Evolutionary conservation across 2,113 vertebrate species (phyloP), one percentile per base, ranked within the genome.

Genomic region (Peucedramus taeniatus): DNA sequence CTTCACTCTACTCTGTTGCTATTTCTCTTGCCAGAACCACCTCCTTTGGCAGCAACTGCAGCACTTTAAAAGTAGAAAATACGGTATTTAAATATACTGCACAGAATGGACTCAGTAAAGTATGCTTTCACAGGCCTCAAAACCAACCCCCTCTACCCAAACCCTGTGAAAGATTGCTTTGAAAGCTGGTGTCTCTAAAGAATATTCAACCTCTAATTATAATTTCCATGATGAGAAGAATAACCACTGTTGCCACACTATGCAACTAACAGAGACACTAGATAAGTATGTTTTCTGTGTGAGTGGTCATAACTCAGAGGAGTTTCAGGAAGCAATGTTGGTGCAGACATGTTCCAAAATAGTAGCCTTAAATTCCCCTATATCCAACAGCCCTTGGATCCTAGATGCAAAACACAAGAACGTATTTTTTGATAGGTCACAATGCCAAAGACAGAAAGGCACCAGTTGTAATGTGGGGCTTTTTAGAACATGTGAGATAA

Each of bases 1-100:
- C 87, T 87, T 91, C 60, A 81, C 60, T 81, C 83, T 88, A 78
- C 56, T 83, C 80, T 90, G 63, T 90, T 94, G 71, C 71, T 61
- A 33, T 85, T 94, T 61, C 64, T 81, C 76, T 70, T 56, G 72
- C 54, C 78, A 86, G 42, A 91, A 76, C 13, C 24, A 51, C 53
- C 15, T 70, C 60, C 30, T 87, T 56, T 22, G 30, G 78, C 56
- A 56, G 81, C n/a, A 89, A 64, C 8, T 19, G 15, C 60, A 75
- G 75, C 64, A 71, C 9, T 51, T 10, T 42, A 30, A 4, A 64
- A 88, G 24, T 40, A 14, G 53, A 60, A 64, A 76, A 90, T 23
- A 74, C 0, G 0, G 22, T 47, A 44, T 64, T 83, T 57, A 71
- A 72, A 77, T 22, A 12, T 22, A 77, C 11, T 2, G 4, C 37